Conservation (phyloP, 35 echinoderm and acorn worm species). For the Chiridota heheva region DNA sequence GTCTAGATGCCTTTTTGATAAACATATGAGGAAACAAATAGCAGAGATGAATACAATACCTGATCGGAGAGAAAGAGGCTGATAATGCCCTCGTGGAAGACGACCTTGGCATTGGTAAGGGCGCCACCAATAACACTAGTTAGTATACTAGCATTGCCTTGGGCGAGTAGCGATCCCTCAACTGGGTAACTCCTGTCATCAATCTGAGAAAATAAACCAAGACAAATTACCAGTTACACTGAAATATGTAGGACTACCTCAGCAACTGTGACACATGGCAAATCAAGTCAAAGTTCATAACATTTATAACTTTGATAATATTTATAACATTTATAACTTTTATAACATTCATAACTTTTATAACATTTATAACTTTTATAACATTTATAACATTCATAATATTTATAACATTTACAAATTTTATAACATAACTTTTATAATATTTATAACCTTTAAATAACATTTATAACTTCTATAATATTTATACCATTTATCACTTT, state of each 20-base stretch:
- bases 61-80: slow-evolving; percentile 51
- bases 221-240: not conserved
- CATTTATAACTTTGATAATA: too few species aligned
- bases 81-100: slow-evolving; percentile 70
- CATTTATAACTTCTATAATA: too few species aligned
- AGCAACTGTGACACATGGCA: not conserved
- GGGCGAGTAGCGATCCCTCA: slow-evolving; percentile 20
- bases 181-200: slow-evolving; percentile 47
- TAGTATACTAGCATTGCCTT: slow-evolving; percentile 29
- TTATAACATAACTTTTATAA: too few species aligned
- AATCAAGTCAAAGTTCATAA: not conserved
- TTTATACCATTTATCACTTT: too few species aligned
- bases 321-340: too few species aligned
- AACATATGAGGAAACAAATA: not conserved
- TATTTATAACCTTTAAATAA: too few species aligned
- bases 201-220: slow-evolving; percentile 40
- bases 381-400: too few species aligned
- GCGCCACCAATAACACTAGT: slow-evolving; percentile 60
- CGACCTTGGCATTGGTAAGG: slow-evolving; percentile 58
- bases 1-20: not conserved
- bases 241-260: not conserved
- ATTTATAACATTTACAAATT: too few species aligned
- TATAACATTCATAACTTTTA: too few species aligned
- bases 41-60: not conserved
- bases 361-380: too few species aligned